Evolutionary conservation across 1,140 invertebrate genomes (phyloP).

Genomic region (Heliconius melpomene): DNA sequence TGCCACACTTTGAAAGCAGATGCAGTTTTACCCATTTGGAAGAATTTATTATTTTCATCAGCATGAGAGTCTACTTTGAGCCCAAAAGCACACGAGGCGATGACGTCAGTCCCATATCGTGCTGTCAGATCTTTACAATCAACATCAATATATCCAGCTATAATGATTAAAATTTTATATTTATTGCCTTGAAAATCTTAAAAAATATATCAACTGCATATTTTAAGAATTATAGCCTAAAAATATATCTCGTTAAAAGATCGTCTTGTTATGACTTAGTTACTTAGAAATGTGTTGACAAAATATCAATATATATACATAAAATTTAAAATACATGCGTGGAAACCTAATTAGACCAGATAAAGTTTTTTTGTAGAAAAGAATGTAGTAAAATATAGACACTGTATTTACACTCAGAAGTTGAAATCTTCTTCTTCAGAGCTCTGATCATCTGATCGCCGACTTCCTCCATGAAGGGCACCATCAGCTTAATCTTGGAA

Average conservation of each 20-base stretch:
- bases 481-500: not conserved
- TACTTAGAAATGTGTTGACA: too few relatives aligned
- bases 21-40: constrained; percentile 71
- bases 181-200: too few relatives aligned
- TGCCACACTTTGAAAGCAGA: constrained; percentile 45
- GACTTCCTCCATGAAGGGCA: constrained; percentile 24
- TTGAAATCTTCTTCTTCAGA: constrained; percentile 42
- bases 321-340: too few relatives aligned
- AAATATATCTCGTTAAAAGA: too few relatives aligned
- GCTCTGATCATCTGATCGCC: constrained; percentile 48
- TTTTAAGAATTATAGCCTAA: too few relatives aligned
- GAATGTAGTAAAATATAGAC: not conserved
- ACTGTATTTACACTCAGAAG: constrained; percentile 25
- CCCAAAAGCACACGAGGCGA: constrained; percentile 37
- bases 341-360: not conserved
- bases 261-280: too few relatives aligned
- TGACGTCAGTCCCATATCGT: constrained; percentile 8
- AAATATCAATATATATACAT: too few relatives aligned
- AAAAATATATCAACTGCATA: too few relatives aligned
- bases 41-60: constrained; percentile 75
- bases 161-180: too few relatives aligned
- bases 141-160: constrained; percentile 59
- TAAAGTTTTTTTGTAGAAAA: too few relatives aligned
- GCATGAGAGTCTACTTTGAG: constrained; percentile 10
- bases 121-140: constrained; percentile 76